phyloP scores from a whole-genome alignment of 2,797 vertebrate genomes.

The Pyrrhura leucotis region DNA sequence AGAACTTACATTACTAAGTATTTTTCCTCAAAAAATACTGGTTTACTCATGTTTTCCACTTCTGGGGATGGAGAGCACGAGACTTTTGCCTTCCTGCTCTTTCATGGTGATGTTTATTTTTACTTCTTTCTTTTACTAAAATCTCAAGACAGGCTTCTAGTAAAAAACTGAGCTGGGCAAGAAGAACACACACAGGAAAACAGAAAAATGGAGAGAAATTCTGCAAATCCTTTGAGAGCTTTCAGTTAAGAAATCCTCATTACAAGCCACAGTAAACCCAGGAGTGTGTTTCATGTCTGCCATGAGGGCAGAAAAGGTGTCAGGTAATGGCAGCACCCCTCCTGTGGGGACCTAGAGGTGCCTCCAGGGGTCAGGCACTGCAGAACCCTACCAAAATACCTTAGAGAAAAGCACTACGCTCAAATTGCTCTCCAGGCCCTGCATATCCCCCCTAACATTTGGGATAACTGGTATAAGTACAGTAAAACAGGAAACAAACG shows the following conservation, averaged over 20 bases:
- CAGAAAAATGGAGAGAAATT: conserved; percentile 24
- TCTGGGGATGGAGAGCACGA: not conserved
- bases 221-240: conserved; percentile 28
- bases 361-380: not conserved
- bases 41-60: not conserved
- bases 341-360: not conserved
- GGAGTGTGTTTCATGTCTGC: not conserved
- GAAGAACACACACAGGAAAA: not conserved
- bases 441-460: not conserved
- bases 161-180: not conserved
- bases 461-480: not conserved
- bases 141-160: not conserved
- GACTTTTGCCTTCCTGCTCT: fast-evolving
- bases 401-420: not conserved
- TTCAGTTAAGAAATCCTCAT: not conserved
- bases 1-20: not conserved
- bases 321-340: not conserved
- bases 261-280: not conserved
- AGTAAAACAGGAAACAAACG: not conserved
- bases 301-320: not conserved
- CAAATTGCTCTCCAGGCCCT: not conserved
- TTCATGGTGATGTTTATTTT: not conserved
- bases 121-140: not conserved
- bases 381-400: not conserved
- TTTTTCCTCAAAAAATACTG: not conserved